Evolutionary conservation across 2,113 vertebrate genomes (phyloP).

Genomic region (Xiphorhynchus elegans): DNA sequence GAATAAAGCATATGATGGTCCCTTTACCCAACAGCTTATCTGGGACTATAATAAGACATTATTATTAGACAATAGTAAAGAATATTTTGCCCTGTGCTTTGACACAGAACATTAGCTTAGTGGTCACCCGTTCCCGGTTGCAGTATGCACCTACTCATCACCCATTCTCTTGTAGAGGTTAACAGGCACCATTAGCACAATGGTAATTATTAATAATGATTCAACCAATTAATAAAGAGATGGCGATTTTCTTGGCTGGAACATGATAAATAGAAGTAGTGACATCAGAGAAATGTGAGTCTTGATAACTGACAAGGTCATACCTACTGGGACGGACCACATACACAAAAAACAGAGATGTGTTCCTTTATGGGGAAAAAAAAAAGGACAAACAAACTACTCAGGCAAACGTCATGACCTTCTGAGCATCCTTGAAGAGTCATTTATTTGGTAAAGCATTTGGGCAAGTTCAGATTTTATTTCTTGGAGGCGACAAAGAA

Average conservation of each 20-base stretch:
- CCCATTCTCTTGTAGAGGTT: background rate
- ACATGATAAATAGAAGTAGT: background rate
- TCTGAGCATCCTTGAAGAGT: background rate
- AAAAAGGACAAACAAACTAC: background rate
- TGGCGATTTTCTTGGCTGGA: background rate
- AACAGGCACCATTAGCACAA: background rate
- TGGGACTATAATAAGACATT: background rate
- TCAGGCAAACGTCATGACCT: background rate
- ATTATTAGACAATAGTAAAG: background rate
- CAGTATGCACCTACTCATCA: background rate
- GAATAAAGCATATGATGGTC: background rate
- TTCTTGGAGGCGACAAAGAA: background rate
- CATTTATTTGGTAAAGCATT: conserved; percentile 3
- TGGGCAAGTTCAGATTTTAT: background rate
- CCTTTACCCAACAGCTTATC: background rate
- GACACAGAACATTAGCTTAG: background rate
- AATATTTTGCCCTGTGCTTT: background rate
- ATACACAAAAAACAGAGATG: background rate
- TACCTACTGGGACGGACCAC: background rate
- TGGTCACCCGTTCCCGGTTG: background rate
- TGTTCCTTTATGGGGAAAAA: background rate
- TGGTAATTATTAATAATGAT: background rate
- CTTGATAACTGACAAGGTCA: background rate
- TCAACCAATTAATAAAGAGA: background rate
- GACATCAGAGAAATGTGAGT: background rate